phyloP scores from a whole-genome alignment of 1,140 invertebrate genomes.

The Gryon sp. region DNA sequence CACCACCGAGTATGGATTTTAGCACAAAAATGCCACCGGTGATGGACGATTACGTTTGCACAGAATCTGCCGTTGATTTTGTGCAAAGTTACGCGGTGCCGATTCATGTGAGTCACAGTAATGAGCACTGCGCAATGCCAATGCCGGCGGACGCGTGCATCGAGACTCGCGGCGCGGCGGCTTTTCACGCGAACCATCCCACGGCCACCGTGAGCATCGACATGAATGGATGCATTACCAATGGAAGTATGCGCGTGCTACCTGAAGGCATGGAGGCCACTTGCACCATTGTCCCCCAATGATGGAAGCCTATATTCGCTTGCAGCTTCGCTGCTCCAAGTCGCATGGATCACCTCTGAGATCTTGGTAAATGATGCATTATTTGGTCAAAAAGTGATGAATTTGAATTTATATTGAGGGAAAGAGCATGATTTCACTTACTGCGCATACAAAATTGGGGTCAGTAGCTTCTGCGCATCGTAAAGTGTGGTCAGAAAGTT shows the following conservation, averaged over 20 bases:
- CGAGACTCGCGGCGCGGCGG: conserved; percentile 58
- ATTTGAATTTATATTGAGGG: too few relatives aligned
- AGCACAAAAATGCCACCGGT: background rate
- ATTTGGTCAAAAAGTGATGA: background rate
- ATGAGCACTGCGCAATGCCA: conserved; percentile 61
- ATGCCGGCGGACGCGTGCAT: conserved; percentile 32
- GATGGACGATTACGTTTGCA: conserved; percentile 65
- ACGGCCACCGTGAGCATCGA: conserved; percentile 71
- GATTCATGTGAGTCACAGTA: conserved; percentile 66
- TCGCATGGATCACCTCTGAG: conserved; percentile 60
- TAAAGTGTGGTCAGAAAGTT: too few relatives aligned
- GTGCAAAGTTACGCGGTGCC: conserved; percentile 69
- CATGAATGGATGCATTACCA: conserved; percentile 78
- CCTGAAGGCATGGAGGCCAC: conserved; percentile 82
- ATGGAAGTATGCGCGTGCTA: conserved; percentile 80
- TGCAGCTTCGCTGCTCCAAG: conserved; percentile 62
- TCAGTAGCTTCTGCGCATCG: too few relatives aligned
- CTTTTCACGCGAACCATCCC: conserved; percentile 65
- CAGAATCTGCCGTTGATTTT: conserved; percentile 67
- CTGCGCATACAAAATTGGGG: too few relatives aligned
- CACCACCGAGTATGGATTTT: background rate
- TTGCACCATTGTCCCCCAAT: conserved; percentile 75
- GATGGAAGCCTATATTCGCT: conserved; percentile 76
- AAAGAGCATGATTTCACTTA: too few relatives aligned
- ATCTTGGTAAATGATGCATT: conserved; percentile 18